These are phyloP conservation scores for Egretta garzetta DNA, from an alignment of 2,113 vertebrate genomes.

Conservation along the genomic window DNA sequence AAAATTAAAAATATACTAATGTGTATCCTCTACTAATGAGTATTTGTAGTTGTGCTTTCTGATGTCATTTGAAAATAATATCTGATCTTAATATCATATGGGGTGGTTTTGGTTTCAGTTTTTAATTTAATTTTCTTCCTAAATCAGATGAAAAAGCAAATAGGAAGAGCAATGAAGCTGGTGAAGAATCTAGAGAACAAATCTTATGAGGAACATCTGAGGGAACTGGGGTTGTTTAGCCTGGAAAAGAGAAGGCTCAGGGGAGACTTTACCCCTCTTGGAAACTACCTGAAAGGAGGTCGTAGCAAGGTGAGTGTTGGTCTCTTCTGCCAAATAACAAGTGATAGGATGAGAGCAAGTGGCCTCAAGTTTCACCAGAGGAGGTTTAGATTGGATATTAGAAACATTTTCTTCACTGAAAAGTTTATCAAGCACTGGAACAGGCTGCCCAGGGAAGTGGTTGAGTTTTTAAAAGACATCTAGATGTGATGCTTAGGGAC, in stretches of 20 bases:
- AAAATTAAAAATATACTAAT: not conserved
- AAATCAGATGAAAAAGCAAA: not conserved
- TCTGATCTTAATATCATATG: not conserved
- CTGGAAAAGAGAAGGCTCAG: not conserved
- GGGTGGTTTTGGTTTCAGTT: rapidly evolving
- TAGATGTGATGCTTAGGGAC: not conserved
- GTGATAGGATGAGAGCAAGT: not conserved
- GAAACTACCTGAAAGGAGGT: not conserved
- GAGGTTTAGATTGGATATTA: not conserved
- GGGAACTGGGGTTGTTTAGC: not conserved
- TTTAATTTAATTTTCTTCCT: not conserved
- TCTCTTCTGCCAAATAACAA: not conserved
- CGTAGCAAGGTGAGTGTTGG: not conserved
- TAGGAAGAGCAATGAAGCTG: not conserved
- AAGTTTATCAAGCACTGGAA: not conserved
- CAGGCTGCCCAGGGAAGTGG: not conserved
- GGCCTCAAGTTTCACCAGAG: not conserved
- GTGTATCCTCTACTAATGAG: not conserved
- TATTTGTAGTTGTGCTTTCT: not conserved
- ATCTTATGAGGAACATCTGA: not conserved
- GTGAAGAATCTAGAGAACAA: not conserved
- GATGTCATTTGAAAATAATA: not conserved
- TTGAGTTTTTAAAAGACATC: not conserved
- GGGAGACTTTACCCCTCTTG: not conserved
- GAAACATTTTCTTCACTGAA: not conserved